Evolutionary conservation across 1,140 invertebrate species (phyloP), one percentile per base, ranked within the genome.

Genomic region (Adoxophyes honmai): DNA sequence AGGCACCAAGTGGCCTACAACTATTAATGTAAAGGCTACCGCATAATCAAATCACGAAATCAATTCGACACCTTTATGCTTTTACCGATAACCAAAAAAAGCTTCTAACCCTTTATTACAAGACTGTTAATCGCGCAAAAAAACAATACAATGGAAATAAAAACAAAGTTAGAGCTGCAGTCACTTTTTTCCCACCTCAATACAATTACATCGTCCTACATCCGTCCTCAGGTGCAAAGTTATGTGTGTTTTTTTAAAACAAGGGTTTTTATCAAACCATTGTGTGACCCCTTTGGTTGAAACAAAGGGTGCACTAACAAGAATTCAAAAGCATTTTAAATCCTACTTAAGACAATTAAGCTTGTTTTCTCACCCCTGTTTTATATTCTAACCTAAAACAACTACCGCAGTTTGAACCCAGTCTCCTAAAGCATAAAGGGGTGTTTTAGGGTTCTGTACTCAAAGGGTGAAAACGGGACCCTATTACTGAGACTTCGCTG

Each of bases 311-410:
- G 53, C 42, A 55, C 59, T 59, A 62, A 62, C 55, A 37, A 52
- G 60, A 70, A 52, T 59, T 39, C 38, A 60, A 68, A 64, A 16
- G 52, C 48, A 21, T 55, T 57, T 64, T 62, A 42, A 37, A 54
- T 11, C 63, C 35, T 65, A 70, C 68, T 73, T 70, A 68, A 68
- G 68, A 73, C 71, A 73, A 73, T 73, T 68, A 70, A 64, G 54
- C 34, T 8, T 53, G 10, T 39, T 54, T 65, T 68, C n/a, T 68
- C 34, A 61, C 64, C 68, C 64, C 44, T 62, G n/a, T n/a, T 28
- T 3, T 13, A 2, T 28, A 28, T n/a, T n/a, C n/a, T n/a, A n/a
- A n/a, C n/a, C n/a, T n/a, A n/a, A n/a, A n/a, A n/a, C n/a, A n/a
- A n/a, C n/a, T n/a, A n/a, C n/a, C n/a, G n/a, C n/a, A n/a, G n/a